Evolutionary conservation across 2,888 invertebrate species (phyloP).

Genomic region (Cenopis cana): DNA sequence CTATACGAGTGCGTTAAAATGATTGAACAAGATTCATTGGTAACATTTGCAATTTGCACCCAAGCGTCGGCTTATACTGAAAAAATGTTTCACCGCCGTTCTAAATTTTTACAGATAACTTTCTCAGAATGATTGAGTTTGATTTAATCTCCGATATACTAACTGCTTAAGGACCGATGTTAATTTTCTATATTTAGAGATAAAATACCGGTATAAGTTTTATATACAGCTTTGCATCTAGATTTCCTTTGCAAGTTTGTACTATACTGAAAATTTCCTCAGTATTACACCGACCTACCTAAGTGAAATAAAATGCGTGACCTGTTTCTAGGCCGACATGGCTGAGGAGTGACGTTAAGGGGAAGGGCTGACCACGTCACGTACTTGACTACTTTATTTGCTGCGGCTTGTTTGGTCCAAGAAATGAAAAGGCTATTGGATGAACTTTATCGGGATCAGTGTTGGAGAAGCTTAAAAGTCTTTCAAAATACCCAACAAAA

Average conservation of each 20-base stretch:
- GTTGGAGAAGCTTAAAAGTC: neutral
- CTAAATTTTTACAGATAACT: too few species aligned
- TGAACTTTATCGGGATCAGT: neutral
- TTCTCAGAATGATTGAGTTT: neutral
- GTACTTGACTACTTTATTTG: constrained; percentile 36
- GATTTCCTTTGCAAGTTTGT: neutral
- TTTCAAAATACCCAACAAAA: neutral
- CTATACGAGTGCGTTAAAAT: neutral
- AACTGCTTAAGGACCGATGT: neutral
- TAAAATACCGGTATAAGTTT: neutral
- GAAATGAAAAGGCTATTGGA: neutral
- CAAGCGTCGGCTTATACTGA: too few species aligned
- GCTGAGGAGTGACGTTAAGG: constrained; percentile 25
- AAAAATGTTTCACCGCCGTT: neutral
- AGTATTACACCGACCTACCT: neutral
- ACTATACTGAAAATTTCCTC: neutral
- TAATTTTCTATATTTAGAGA: neutral
- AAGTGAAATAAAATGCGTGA: constrained; percentile 41
- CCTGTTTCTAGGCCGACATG: constrained; percentile 31
- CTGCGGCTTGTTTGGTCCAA: neutral
- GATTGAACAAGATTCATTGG: neutral
- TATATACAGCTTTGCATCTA: neutral
- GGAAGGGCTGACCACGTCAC: constrained; percentile 27
- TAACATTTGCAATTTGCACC: neutral
- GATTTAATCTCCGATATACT: neutral